Base-by-base conservation (phyloP, 2,113 vertebrate genomes). In the Serinus canaria region DNA sequence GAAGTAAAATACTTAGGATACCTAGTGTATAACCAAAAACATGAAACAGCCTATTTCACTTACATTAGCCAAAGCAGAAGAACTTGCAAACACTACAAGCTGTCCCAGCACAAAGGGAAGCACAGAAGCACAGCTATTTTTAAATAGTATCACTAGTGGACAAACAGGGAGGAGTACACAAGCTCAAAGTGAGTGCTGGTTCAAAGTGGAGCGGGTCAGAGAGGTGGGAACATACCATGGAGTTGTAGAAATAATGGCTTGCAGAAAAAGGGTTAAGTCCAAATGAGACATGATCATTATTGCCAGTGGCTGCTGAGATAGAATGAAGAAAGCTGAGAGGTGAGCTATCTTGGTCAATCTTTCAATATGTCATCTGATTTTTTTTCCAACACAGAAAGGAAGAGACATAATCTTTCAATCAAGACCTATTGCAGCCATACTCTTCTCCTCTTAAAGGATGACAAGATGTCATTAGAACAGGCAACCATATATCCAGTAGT, bases 171-270 rank as follows among this genome's bases (percentile, higher is more conserved):
- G 18, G 6, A 64, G n/a, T 23, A 56, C 31, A 66, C 15, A 53
- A 59, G 18, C 41, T 47, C 64, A 11, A 5, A 49, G 33, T 1
- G 15, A 70, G 20, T 3, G 25, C 11, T 2, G 1, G 20, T 7
- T 23, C 25, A 14, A 46, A 69, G 50, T 1, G 7, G 9, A 30
- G 4, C 0, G 0, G 23, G 25, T 37, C 31, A 20, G 24, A 37
- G 33, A 50, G 53, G 43, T 1, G 3, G 19, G 37, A 76, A 76
- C 6, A 47, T 0, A 30, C 5, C 4, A 14, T 0, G 0, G 31
- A 77, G 30, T 9, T 86, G 28, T 6, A 60, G 53, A 15, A 60
- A 24, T 11, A 64, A 85, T 2, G 4, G 5, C 35, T 20, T 50
- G 25, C 6, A 85, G 14, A n/a, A 44, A 67, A 83, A 76, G 13